phyloP scores from a whole-genome alignment of 2,113 vertebrate genomes.

The Picathartes gymnocephalus region DNA sequence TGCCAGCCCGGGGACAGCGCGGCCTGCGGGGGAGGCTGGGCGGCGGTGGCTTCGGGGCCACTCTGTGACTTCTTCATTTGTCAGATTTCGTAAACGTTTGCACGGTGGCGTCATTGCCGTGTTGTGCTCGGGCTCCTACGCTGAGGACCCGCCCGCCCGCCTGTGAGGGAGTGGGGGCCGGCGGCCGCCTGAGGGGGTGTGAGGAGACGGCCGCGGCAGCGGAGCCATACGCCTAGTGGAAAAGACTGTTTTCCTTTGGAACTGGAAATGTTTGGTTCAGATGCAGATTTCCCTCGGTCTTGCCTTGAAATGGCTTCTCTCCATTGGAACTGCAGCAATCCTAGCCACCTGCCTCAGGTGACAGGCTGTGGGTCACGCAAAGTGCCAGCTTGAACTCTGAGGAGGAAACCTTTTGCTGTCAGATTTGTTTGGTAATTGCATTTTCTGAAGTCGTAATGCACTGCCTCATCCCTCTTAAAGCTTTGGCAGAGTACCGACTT shows the following conservation, averaged over 20 bases:
- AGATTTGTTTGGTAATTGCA: conserved; percentile 36
- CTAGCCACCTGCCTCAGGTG: not conserved
- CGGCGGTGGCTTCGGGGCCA: too few relatives aligned
- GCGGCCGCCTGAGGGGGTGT: rapidly evolving
- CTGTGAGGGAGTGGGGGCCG: not conserved
- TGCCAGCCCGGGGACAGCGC: rapidly evolving
- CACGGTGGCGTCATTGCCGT: rapidly evolving
- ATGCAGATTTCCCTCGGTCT: not conserved
- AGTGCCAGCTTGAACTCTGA: not conserved
- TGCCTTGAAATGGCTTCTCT: not conserved
- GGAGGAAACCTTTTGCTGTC: not conserved
- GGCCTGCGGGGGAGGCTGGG: rapidly evolving
- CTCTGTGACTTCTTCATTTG: not conserved
- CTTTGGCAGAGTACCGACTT: conserved; percentile 19
- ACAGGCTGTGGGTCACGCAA: not conserved
- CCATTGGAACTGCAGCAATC: not conserved
- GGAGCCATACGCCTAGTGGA: rapidly evolving
- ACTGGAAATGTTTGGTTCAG: not conserved
- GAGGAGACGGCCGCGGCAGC: not conserved
- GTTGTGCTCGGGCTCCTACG: rapidly evolving
- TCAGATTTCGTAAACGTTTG: rapidly evolving
- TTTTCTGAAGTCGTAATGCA: not conserved
- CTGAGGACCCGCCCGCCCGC: rapidly evolving
- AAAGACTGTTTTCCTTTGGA: not conserved
- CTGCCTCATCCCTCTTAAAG: conserved; percentile 38